Evolutionary conservation across 2,797 vertebrate species (phyloP), one percentile per base, ranked within the genome.

Genomic region (Anguilla anguilla): DNA sequence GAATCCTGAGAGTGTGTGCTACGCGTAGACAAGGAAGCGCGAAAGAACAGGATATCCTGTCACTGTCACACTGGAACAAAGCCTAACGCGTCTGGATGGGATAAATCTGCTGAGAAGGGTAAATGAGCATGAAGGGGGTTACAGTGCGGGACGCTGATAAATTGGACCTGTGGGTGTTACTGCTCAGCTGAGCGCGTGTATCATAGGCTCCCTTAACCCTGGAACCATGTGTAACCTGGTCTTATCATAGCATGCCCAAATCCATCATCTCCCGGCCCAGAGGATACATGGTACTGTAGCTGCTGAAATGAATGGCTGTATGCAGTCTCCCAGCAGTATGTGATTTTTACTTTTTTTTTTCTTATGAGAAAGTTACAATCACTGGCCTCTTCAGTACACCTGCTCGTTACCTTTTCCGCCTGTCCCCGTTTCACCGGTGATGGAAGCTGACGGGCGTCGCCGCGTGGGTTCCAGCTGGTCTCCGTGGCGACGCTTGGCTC

Each of bases 31-130:
- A 94, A 90, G 93, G 93, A 94, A 94, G 92, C 91, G 92, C 94
- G 94, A 95, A 94, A 94, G 91, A 93, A 92, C 93, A 94, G 95
- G 95, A 96, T 94, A 95, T 96, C 96, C 95, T 94, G 94, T 91
- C 88, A 90, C 91, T 94, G 93, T 93, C 93, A 94, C 94, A 93
- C 90, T 90, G 46, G 46, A 74, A 74, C 57, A 84, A 61, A 61
- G 53, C 46, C 13, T 67, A 22, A 83, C 64, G 43, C 15, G 86
- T 85, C 87, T 82, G 61, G 87, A 74, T 84, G 77, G 61, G 49
- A 77, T 53, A 90, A 89, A 88, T 87, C 91, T 89, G 89, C 91
- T 92, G 91, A 91, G 88, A 83, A 90, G 91, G 91, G 92, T 88
- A 86, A 77, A 85, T 67, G 59, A 19, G 61, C 15, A 4, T 61